phyloP scores from a whole-genome alignment of 2,888 invertebrate genomes.

The Proisotoma minuta region DNA sequence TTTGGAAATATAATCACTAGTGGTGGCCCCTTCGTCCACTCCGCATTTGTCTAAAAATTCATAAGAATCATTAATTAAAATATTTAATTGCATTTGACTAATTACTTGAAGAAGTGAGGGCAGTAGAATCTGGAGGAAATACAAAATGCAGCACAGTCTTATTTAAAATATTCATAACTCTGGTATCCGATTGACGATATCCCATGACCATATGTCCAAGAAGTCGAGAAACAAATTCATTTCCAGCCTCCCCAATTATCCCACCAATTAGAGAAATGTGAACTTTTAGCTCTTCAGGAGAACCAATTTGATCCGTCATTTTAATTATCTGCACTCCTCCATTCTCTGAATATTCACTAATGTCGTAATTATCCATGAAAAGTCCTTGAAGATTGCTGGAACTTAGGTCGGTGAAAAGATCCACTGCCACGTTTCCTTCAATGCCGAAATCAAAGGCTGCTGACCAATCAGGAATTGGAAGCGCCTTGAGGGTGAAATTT shows the following conservation, averaged over 20 bases:
- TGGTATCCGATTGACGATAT: conserved; percentile 63
- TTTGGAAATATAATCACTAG: neutral
- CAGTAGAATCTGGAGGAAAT: conserved; percentile 15
- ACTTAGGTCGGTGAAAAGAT: conserved; percentile 55
- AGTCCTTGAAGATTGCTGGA: conserved; percentile 29
- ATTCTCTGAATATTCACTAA: conserved; percentile 35
- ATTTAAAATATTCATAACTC: conserved; percentile 62
- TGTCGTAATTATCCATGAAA: conserved; percentile 37
- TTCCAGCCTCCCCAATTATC: conserved; percentile 74
- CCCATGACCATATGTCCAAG: conserved; percentile 75
- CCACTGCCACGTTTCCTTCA: conserved; percentile 53
- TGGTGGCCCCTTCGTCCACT: neutral
- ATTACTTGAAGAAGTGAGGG: neutral
- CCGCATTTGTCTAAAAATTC: neutral
- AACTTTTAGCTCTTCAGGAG: conserved; percentile 74
- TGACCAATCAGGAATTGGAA: conserved; percentile 50
- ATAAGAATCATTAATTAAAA: neutral
- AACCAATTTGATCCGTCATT: conserved; percentile 55
- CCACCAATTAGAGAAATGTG: conserved; percentile 80
- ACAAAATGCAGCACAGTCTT: conserved; percentile 69
- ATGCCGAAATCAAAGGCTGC: conserved; percentile 51
- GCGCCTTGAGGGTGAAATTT: conserved; percentile 52
- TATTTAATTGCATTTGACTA: neutral
- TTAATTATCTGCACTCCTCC: conserved; percentile 31
- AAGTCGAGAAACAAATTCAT: conserved; percentile 76